Percentiles rank a stretch among this genome's conserved stretches.
Evolutionary conservation across 2,113 vertebrate species (phyloP).

Genomic region (Mesocricetus auratus): DNA sequence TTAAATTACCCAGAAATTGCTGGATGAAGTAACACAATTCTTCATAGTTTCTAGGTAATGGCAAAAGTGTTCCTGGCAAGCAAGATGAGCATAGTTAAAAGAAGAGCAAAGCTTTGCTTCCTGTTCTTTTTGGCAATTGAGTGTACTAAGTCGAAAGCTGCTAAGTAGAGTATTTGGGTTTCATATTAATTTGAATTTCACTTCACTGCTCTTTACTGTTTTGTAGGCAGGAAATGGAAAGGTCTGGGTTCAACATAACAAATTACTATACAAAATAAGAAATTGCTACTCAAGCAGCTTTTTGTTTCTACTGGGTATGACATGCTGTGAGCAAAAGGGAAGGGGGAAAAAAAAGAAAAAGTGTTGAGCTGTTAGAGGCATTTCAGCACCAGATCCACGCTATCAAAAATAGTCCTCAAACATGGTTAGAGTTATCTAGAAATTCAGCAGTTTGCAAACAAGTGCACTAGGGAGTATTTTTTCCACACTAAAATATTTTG

Average conservation of each 20-base stretch:
- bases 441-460: conserved; percentile 86
- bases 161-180: conserved; percentile 73
- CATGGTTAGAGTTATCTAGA: conserved; percentile 81
- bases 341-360: background rate
- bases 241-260: conserved; percentile 72
- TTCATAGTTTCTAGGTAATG: conserved; percentile 73
- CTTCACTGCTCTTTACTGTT: conserved; percentile 64
- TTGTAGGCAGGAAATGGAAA: conserved; percentile 71
- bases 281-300: conserved; percentile 64
- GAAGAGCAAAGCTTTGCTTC: conserved; percentile 65
- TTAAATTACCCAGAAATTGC: conserved; percentile 78
- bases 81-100: conserved; percentile 73
- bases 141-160: conserved; percentile 74
- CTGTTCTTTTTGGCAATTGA: conserved; percentile 75
- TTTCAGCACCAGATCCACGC: conserved; percentile 71
- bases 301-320: conserved; percentile 70
- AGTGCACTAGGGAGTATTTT: conserved; percentile 81
- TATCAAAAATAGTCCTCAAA: conserved; percentile 79
- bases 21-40: conserved; percentile 75
- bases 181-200: conserved; percentile 80
- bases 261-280: conserved; percentile 74
- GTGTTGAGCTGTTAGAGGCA: conserved; percentile 63
- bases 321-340: conserved; percentile 58
- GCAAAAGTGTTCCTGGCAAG: conserved; percentile 62
- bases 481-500: conserved; percentile 85